Percentiles rank a stretch among this genome's conserved stretches.
These are phyloP conservation scores for Hippasteria phrygiana DNA, from an alignment of 53 echinoderm and acorn worm species.

Conservation along the genomic window DNA sequence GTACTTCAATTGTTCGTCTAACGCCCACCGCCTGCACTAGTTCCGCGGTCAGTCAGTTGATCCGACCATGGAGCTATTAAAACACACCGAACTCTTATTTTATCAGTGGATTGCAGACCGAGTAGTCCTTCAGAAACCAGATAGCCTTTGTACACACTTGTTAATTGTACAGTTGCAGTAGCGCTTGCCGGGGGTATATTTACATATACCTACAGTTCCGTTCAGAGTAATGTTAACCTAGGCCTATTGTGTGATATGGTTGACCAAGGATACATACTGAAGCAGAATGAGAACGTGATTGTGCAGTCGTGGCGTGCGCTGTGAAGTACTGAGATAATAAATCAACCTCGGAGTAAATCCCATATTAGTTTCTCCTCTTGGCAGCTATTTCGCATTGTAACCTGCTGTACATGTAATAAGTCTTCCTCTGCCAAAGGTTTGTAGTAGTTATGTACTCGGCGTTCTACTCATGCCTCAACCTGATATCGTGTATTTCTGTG, in stretches of 20 bases:
- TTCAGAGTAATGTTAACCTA: constrained; percentile 40
- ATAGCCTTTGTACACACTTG: constrained; percentile 65
- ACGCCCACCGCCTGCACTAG: background rate
- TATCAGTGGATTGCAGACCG: background rate
- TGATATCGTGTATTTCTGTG: constrained; percentile 24
- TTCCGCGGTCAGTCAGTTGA: background rate
- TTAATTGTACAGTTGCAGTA: constrained; percentile 62
- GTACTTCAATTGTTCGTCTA: constrained; percentile 16
- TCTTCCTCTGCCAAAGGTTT: background rate
- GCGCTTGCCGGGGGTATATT: constrained; percentile 34
- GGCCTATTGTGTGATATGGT: constrained; percentile 24
- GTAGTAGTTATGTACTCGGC: constrained; percentile 12
- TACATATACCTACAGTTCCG: constrained; percentile 41
- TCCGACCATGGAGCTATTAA: background rate
- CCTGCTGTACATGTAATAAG: constrained; percentile 4
- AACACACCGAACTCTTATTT: background rate
- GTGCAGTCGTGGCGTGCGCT: constrained; percentile 26
- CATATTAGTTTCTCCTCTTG: background rate
- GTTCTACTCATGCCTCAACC: constrained; percentile 2
- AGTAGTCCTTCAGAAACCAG: constrained; percentile 31
- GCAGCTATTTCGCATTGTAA: background rate
- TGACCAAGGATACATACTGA: constrained; percentile 35
- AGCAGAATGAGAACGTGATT: constrained; percentile 3
- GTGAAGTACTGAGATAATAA: background rate
- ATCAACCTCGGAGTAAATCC: background rate